Base-by-base conservation (phyloP, 2,888 invertebrate genomes). In the Ellobium chinense region DNA sequence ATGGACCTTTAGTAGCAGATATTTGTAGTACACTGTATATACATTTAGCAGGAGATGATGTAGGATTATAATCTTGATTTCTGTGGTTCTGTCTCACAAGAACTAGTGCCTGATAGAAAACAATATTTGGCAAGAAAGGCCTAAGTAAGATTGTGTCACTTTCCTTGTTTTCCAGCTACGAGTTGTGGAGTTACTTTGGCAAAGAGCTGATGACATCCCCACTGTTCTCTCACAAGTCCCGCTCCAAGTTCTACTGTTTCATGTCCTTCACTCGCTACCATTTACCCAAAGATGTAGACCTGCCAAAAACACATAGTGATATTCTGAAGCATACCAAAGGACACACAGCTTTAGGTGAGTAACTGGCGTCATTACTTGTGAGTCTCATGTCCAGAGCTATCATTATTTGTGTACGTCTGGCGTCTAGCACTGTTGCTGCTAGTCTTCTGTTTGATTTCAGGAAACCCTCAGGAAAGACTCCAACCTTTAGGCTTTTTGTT, bases 201-300 rank as follows among this genome's bases (percentile, higher is more conserved):
- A 94, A 96, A 85, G 98, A 98, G 93, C 94, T 98, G 65, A 96
- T 97, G 95, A 94, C 95, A 78, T 96, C 89, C 46, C 36, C 81
- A 18, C 82, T 86, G 76, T 89, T 91, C 74, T 56, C 79, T 0
- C 94, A 95, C 84, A 95, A 95, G 86, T 88, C 89, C 31, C 79
- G 84, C 60, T 94, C 96, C 85, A 99, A 98, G 93, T 98, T 96
- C 94, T 94, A 98, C 80, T 97, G 96, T 0, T 98, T 98, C 91
- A 94, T 98, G 85, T 96, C 97, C 0, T 97, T 97, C 92, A 97
- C 98, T 0, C 94, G 95, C 88, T 97, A 96, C 92, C 94, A 95
- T 88, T 96, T 96, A 5, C 89, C 90, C 36, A 72, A 79, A 14
- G 84, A 84, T 21, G 87, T 81, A 95, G 91, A 95, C 95, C 39